Base-by-base conservation (phyloP, 2,797 vertebrate genomes). In the Enteromius argenteus region DNA sequence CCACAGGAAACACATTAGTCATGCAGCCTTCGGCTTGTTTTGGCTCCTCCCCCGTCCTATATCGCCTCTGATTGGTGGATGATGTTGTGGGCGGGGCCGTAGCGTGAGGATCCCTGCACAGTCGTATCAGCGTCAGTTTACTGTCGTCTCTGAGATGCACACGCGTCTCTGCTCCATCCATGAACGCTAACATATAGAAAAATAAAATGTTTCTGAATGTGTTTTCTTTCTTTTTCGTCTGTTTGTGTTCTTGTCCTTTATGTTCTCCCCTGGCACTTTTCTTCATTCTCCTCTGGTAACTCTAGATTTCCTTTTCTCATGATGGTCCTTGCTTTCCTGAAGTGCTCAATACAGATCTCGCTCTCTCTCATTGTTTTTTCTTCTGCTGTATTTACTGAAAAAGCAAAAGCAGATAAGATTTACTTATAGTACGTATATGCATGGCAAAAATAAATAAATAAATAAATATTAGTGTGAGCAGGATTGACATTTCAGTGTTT, bases 161-260 rank as follows among this genome's bases (percentile, higher is more conserved):
- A 92, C 92, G 46, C 68, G 37, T 68, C 85, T 85, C 80, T 72
- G 79, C 75, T 91, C 92, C 90, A 90, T 90, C 88, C 88, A 91
- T 93, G 91, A 91, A 92, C 91, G 93, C 93, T 92, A 94, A 93
- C 94, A 94, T 92, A 94, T 95, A 95, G 93, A 95, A 95, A 95
- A 95, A 95, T 95, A 95, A 95, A 95, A 94, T 91, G 93, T 94
- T 94, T 94, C 94, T 91, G 93, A 93, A 93, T 89, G 92, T 88
- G 91, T 91, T 89, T 91, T 68, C 35, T 42, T 80, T 88, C 86
- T 62, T 73, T 81, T 87, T 67, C 32, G 27, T 72, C 42, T n/a
- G 67, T 72, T 78, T 91, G 88, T 90, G 89, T 87, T 92, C 89
- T 93, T 91, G 90, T 93, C 91, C 37, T 92, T 92, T 91, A 91